These are phyloP conservation scores for Adela reaumurella DNA, from an alignment of 2,888 invertebrate genomes.

Conservation along the genomic window DNA sequence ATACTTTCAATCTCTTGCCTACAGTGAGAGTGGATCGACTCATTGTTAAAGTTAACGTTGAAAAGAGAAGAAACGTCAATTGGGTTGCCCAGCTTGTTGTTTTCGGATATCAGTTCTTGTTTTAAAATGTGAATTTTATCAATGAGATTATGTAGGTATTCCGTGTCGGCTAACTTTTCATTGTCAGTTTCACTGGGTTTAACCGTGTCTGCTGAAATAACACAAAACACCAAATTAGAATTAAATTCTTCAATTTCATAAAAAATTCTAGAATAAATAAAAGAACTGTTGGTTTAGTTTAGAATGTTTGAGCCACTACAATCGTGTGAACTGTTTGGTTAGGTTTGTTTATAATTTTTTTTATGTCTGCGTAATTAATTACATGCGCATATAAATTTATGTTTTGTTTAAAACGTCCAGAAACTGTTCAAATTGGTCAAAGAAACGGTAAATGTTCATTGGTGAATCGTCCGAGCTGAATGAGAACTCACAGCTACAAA, in stretches of 20 bases:
- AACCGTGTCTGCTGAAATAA: constrained; percentile 20
- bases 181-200: constrained; percentile 43
- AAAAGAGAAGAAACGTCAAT: constrained; percentile 58
- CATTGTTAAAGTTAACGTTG: constrained; percentile 31
- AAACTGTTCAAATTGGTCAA: too few relatives aligned
- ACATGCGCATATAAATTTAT: too few relatives aligned
- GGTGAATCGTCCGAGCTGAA: too few relatives aligned
- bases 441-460: too few relatives aligned
- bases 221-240: background rate
- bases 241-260: background rate
- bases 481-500: too few relatives aligned
- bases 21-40: constrained; percentile 53
- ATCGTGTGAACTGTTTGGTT: too few relatives aligned
- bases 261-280: background rate
- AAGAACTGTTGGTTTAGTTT: background rate
- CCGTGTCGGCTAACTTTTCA: constrained; percentile 39
- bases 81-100: constrained; percentile 57
- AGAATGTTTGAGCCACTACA: background rate
- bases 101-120: constrained; percentile 57
- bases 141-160: constrained; percentile 55
- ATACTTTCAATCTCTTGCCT: constrained; percentile 62
- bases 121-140: constrained; percentile 64
- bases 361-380: too few relatives aligned
- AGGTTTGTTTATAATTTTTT: too few relatives aligned
- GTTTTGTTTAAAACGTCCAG: too few relatives aligned